These are phyloP conservation scores for Lasiurus borealis DNA, from an alignment of 2,113 vertebrate species.

Conservation along the genomic window DNA sequence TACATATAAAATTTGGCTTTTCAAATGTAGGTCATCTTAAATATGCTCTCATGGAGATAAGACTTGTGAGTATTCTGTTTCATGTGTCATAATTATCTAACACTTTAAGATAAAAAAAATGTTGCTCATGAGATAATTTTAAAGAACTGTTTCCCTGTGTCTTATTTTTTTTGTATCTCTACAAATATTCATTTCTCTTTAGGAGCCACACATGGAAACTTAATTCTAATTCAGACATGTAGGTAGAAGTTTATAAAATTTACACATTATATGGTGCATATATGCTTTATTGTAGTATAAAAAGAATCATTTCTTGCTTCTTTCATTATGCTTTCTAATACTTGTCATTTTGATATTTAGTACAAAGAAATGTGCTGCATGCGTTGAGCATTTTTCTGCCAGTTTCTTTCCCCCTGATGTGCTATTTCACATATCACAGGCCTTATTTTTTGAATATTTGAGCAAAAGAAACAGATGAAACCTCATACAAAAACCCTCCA, in stretches of 20 bases:
- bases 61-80: conserved; percentile 68
- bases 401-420: conserved; percentile 78
- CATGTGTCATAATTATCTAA: conserved; percentile 28
- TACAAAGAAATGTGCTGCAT: conserved; percentile 85
- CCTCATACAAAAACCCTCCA: conserved; percentile 72
- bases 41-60: conserved; percentile 46
- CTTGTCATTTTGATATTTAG: conserved; percentile 83
- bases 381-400: conserved; percentile 84
- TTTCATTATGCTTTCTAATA: conserved; percentile 83
- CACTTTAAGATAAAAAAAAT: conserved; percentile 42
- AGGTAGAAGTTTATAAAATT: conserved; percentile 52
- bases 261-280: not conserved
- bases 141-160: conserved; percentile 46
- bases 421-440: conserved; percentile 83
- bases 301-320: conserved; percentile 55
- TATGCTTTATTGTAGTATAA: conserved; percentile 26
- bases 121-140: conserved; percentile 16
- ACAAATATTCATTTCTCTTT: conserved; percentile 46
- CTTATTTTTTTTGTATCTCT: not conserved
- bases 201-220: conserved; percentile 37
- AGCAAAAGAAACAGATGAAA: conserved; percentile 83
- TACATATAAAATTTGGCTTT: conserved; percentile 44
- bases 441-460: conserved; percentile 83
- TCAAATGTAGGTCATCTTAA: conserved; percentile 54
- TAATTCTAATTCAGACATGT: not conserved